Evolutionary conservation across 2,888 invertebrate genomes (phyloP).

Genomic region (Amitus sp.): DNA sequence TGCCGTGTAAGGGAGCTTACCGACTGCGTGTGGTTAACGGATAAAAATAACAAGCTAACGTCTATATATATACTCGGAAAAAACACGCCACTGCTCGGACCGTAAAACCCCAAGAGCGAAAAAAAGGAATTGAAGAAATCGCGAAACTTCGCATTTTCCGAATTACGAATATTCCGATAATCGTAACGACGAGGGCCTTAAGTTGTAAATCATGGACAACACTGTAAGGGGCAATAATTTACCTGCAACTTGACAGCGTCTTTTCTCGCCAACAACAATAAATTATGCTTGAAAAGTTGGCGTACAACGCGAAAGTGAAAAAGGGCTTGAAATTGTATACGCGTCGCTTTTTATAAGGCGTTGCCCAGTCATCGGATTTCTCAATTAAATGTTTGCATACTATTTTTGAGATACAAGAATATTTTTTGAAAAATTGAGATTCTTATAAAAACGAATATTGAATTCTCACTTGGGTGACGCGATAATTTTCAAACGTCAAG

Average conservation of each 20-base stretch:
- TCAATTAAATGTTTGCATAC: too few species aligned
- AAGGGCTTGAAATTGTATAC: too few species aligned
- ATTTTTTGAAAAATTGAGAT: too few species aligned
- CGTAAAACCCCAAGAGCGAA: background rate
- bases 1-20: conserved; percentile 29
- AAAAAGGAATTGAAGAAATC: conserved; percentile 3
- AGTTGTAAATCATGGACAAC: too few species aligned
- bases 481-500: too few species aligned
- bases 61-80: conserved; percentile 30
- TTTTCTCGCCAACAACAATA: conserved; percentile 24
- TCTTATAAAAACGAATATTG: too few species aligned
- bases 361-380: too few species aligned
- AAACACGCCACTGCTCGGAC: conserved; percentile 16
- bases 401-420: too few species aligned
- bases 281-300: conserved; percentile 28
- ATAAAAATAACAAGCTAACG: conserved; percentile 32
- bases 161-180: too few species aligned
- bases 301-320: conserved; percentile 12
- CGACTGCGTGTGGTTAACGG: conserved; percentile 30
- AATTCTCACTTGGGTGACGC: too few species aligned
- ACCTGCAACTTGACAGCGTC: background rate
- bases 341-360: too few species aligned
- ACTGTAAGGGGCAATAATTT: too few species aligned
- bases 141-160: background rate
- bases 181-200: background rate